Evolutionary conservation across 2,888 invertebrate species (phyloP).

Genomic region (Ernsta delagoae): DNA sequence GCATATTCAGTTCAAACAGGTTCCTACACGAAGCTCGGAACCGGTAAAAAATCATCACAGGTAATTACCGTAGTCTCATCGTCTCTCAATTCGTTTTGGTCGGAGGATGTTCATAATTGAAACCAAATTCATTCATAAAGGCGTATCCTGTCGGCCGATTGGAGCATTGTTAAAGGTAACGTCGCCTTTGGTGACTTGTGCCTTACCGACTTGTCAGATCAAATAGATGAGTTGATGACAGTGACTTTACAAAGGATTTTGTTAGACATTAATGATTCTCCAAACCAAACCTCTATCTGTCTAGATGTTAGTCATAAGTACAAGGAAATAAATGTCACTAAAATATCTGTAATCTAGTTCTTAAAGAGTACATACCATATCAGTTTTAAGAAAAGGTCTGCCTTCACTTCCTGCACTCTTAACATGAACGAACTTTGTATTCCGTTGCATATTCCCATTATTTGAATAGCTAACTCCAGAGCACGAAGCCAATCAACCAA

Average conservation of each 20-base stretch:
- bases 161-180: conserved; percentile 26
- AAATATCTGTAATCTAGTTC: not conserved
- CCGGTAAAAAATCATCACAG: conserved; percentile 79
- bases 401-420: not conserved
- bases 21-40: conserved; percentile 72
- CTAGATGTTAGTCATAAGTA: too few relatives aligned
- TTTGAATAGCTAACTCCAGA: not conserved
- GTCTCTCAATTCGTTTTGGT: conserved; percentile 64
- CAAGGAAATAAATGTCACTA: too few relatives aligned
- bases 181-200: conserved; percentile 12
- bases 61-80: conserved; percentile 76
- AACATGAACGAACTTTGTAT: not conserved
- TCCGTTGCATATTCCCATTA: not conserved
- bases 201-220: conserved; percentile 10
- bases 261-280: not conserved
- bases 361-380: not conserved
- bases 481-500: not conserved
- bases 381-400: too few relatives aligned
- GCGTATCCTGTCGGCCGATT: conserved; percentile 30
- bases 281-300: not conserved
- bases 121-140: conserved; percentile 43
- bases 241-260: not conserved
- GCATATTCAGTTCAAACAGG: conserved; percentile 75
- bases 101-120: conserved; percentile 57
- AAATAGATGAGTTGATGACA: not conserved